Percentiles rank a stretch among this genome's conserved stretches.
phyloP scores from a whole-genome alignment of 2,888 invertebrate species.

The Polymixis lichenea region DNA sequence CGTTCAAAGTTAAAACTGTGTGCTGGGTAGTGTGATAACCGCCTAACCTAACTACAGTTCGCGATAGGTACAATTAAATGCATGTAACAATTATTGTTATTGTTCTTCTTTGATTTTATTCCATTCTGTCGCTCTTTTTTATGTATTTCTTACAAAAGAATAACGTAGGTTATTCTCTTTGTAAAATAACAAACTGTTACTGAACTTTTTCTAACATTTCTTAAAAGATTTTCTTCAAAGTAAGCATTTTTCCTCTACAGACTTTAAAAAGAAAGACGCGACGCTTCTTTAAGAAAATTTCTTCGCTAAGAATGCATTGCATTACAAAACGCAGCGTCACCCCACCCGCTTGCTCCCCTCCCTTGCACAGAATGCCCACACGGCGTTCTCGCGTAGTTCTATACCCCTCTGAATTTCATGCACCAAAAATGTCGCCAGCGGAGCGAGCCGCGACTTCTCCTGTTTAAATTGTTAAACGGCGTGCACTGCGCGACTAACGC shows the following conservation, averaged over 20 bases:
- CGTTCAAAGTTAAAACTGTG: too few relatives aligned
- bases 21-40: too few relatives aligned
- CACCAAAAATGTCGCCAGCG: slow-evolving; percentile 82
- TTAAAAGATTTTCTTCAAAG: not conserved
- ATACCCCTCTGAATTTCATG: slow-evolving; percentile 78
- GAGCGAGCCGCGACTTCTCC: slow-evolving; percentile 73
- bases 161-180: not conserved
- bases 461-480: slow-evolving; percentile 85
- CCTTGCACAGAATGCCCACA: slow-evolving; percentile 28
- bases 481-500: slow-evolving; percentile 66
- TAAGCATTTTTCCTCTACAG: slow-evolving; percentile 19
- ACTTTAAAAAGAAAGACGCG: slow-evolving; percentile 8
- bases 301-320: slow-evolving; percentile 12
- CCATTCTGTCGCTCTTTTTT: not conserved
- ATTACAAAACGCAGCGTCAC: slow-evolving; percentile 31
- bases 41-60: not conserved
- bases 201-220: slow-evolving; percentile 3
- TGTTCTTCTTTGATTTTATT: not conserved
- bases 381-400: slow-evolving; percentile 56
- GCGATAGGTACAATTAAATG: not conserved
- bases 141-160: not conserved
- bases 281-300: slow-evolving; percentile 1
- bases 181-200: not conserved
- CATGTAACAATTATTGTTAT: not conserved
- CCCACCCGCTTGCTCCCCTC: slow-evolving; percentile 39